Conservation (phyloP, 1,140 invertebrate species). For the Brachionus manjavacas region DNA sequence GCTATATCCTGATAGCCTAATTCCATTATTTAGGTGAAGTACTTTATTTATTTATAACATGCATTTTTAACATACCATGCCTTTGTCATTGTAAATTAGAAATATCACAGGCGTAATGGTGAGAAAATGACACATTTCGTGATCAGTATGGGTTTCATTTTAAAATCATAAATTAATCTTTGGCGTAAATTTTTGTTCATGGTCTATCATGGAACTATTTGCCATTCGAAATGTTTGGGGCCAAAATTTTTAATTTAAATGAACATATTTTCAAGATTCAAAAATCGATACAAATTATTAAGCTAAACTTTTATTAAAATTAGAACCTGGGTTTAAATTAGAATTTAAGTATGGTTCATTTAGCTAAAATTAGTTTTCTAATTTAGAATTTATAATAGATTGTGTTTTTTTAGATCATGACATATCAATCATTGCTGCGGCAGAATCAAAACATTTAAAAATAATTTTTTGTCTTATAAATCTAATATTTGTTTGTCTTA, state of each 20-base stretch:
- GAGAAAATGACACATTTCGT: neutral
- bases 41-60: neutral
- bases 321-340: neutral
- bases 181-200: neutral
- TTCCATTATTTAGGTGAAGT: neutral
- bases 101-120: neutral
- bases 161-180: neutral
- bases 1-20: neutral
- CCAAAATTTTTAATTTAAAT: no score
- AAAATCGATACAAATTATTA: neutral
- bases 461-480: neutral
- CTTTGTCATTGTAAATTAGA: neutral
- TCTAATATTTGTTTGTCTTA: neutral
- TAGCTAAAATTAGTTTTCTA: neutral
- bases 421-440: neutral
- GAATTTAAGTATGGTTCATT: neutral
- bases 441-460: neutral
- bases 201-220: neutral
- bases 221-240: neutral
- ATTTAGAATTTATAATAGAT: neutral
- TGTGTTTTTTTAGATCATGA: neutral
- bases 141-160: neutral
- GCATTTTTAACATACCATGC: neutral
- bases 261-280: neutral
- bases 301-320: neutral